Conservation (phyloP, 2,888 invertebrate species). For the Meandrusa payeni region DNA sequence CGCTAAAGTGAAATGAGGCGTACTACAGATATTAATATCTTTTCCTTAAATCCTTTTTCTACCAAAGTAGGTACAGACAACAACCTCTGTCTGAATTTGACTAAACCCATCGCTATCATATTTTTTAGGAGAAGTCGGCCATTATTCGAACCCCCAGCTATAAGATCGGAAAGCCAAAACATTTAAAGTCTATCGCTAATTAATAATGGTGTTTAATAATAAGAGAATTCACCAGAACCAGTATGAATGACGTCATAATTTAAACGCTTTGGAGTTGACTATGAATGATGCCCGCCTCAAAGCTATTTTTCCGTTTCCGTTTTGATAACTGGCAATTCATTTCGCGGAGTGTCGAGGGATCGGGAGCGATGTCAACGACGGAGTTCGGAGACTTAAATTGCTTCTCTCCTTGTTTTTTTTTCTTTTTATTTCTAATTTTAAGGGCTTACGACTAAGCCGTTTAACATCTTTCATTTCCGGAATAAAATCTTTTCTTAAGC, state of each 20-base stretch:
- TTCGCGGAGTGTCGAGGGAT: constrained; percentile 13
- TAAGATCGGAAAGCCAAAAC: too few species aligned
- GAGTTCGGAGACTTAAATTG: constrained; percentile 22
- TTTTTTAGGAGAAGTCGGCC: too few species aligned
- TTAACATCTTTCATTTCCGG: constrained; percentile 13
- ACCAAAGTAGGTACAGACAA: too few species aligned
- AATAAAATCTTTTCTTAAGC: neutral
- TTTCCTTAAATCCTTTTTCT: too few species aligned
- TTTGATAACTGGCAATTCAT: constrained; percentile 22
- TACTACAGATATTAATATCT: too few species aligned
- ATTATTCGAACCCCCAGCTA: too few species aligned
- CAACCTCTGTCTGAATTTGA: too few species aligned
- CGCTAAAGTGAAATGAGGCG: too few species aligned
- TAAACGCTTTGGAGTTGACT: constrained; percentile 10
- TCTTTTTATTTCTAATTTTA: constrained; percentile 15
- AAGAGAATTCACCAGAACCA: too few species aligned
- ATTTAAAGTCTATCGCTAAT: too few species aligned
- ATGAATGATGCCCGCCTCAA: constrained; percentile 6
- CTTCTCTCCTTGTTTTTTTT: constrained; percentile 10
- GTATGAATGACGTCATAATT: neutral
- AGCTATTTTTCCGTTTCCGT: constrained; percentile 15
- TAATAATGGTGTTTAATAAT: too few species aligned
- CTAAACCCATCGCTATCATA: too few species aligned
- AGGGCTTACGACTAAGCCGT: constrained; percentile 8
- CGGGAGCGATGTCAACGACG: constrained; percentile 14